Evolutionary conservation across 2,888 invertebrate species (phyloP), one percentile per base, ranked within the genome.

Genomic region (Actias luna): DNA sequence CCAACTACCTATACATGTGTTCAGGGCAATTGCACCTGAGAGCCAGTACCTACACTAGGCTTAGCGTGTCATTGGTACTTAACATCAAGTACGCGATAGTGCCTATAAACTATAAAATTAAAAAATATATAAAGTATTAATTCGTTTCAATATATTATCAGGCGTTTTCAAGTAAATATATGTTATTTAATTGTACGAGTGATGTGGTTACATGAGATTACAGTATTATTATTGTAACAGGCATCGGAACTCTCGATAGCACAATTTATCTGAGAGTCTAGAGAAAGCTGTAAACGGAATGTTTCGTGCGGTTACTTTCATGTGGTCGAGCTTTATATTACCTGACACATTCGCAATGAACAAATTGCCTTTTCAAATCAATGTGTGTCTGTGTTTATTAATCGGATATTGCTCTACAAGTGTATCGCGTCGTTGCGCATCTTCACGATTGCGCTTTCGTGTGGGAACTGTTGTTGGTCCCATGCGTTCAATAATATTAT

Each of bases 241-340:
- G 61, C 73, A 67, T 69, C n/a, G 55, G 29, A 55, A 55, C 55
- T n/a, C 29, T 55, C 55, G n/a, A 55, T 69, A 65, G 69, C 59
- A 61, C 62, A 22, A 57, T 42, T 57, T 33, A 58, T 61, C 61
- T 36, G 55, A 33, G 55, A 33, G 42, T 62, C 31, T 58, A 77
- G 84, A 82, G 87, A 87, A 87, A 86, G 86, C 84, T 80, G 72
- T 75, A 73, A 66, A 74, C 72, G 76, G 72, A 76, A 74, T 74
- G 75, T 71, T 73, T 67, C 67, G 74, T 78, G 82, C 78, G 82
- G 82, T 78, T 75, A 77, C 85, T 84, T 85, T 86, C 83, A 81
- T 83, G 78, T 77, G 77, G 81, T 74, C 69, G 74, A 82, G 80
- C 80, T 83, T 81, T 77, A 74, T 72, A 74, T 74, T 77, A 72